Percentiles rank a stretch among this genome's conserved stretches.
Conservation (phyloP, 2,113 vertebrate genomes). For the Cololabis saira region DNA sequence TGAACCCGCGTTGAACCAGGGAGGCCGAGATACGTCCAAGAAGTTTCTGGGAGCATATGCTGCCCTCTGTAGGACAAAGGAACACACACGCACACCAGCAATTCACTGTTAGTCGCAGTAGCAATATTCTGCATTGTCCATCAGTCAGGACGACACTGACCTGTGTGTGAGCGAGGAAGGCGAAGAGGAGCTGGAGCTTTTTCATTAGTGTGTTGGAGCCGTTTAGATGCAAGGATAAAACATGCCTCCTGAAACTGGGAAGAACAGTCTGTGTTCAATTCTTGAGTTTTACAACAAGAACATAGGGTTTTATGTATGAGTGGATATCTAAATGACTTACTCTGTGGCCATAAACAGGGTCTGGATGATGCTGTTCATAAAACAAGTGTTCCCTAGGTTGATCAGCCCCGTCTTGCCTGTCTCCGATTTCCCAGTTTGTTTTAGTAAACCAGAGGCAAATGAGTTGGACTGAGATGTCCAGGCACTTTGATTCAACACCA, state of each 20-base stretch:
- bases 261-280: neutral
- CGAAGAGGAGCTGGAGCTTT: slow-evolving; percentile 96
- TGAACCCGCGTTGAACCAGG: slow-evolving; percentile 94
- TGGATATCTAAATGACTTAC: slow-evolving; percentile 81
- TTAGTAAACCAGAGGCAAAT: slow-evolving; percentile 89
- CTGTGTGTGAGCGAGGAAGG: slow-evolving; percentile 97
- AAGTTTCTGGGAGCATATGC: slow-evolving; percentile 94
- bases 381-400: slow-evolving; percentile 98
- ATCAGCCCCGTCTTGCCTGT: slow-evolving; percentile 97
- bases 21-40: slow-evolving; percentile 93
- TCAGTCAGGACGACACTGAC: slow-evolving; percentile 69
- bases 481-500: slow-evolving; percentile 96
- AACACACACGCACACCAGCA: slow-evolving; percentile 9
- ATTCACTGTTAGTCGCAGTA: neutral
- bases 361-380: slow-evolving; percentile 99
- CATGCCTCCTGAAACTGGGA: slow-evolving; percentile 93
- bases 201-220: slow-evolving; percentile 92
- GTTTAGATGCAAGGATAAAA: slow-evolving; percentile 92
- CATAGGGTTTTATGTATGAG: neutral
- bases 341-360: slow-evolving; percentile 98
- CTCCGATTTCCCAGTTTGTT: slow-evolving; percentile 93
- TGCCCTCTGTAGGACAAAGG: slow-evolving; percentile 85
- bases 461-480: slow-evolving; percentile 98
- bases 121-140: neutral
- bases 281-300: neutral